phyloP scores from a whole-genome alignment of 2,888 invertebrate genomes.

The Drosophila nr. perissopoda region DNA sequence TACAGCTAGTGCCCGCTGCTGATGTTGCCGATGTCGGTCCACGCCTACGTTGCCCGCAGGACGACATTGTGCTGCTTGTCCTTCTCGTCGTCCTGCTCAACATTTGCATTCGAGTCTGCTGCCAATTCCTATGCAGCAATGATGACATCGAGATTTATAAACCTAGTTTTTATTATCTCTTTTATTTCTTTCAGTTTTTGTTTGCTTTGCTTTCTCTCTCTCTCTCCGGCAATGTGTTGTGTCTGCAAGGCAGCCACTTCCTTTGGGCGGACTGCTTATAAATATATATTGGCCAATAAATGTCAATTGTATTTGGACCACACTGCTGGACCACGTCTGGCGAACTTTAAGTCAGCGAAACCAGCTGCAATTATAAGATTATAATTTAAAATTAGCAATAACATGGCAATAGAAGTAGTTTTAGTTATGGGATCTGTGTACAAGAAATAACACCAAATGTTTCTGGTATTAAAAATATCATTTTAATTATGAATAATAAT shows the following conservation, averaged over 20 bases:
- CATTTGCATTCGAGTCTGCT: slow-evolving; percentile 34
- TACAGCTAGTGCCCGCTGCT: slow-evolving; percentile 34
- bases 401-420: not conserved
- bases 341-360: slow-evolving; percentile 16
- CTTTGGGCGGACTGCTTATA: slow-evolving; percentile 61
- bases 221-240: slow-evolving; percentile 19
- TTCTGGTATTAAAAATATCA: not conserved
- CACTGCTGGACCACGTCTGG: slow-evolving; percentile 29
- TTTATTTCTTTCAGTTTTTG: slow-evolving; percentile 32
- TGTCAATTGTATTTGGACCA: slow-evolving; percentile 73
- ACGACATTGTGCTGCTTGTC: slow-evolving; percentile 29
- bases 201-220: slow-evolving; percentile 7
- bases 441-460: not conserved
- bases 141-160: slow-evolving; percentile 44
- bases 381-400: not conserved
- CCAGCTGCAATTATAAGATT: slow-evolving; percentile 49
- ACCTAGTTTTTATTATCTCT: slow-evolving; percentile 36
- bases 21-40: slow-evolving; percentile 8
- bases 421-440: not conserved
- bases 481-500: not conserved
- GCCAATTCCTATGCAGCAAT: slow-evolving; percentile 49
- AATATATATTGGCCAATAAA: slow-evolving; percentile 81
- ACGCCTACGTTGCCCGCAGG: slow-evolving; percentile 43
- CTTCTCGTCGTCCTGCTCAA: slow-evolving; percentile 20
- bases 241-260: slow-evolving; percentile 45